Evolutionary conservation across 2,888 invertebrate genomes (phyloP).

Genomic region (Sinohyriopsis cumingii): DNA sequence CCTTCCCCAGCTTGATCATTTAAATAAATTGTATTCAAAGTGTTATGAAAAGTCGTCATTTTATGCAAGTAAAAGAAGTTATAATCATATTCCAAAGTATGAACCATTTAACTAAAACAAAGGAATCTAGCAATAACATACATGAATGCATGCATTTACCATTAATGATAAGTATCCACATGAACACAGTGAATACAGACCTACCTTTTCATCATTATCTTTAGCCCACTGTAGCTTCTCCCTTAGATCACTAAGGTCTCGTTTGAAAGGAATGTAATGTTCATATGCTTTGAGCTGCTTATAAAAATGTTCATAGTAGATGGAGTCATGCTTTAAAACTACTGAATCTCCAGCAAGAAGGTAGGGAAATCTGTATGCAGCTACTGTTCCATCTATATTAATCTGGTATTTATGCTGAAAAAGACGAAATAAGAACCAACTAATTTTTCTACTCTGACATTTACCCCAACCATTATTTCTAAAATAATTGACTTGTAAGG

Average conservation of each 20-base stretch:
- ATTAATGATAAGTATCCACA: background rate
- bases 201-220: constrained; percentile 67
- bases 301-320: constrained; percentile 97
- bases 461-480: background rate
- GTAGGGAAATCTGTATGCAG: constrained; percentile 95
- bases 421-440: constrained; percentile 33
- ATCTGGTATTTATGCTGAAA: constrained; percentile 95
- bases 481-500: background rate
- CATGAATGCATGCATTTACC: too few species aligned
- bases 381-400: constrained; percentile 96
- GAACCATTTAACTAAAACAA: too few species aligned
- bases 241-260: constrained; percentile 86
- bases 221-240: constrained; percentile 78
- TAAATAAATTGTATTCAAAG: too few species aligned
- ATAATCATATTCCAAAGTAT: too few species aligned
- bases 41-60: too few species aligned
- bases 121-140: too few species aligned
- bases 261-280: constrained; percentile 88
- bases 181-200: background rate
- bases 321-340: constrained; percentile 92
- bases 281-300: constrained; percentile 80
- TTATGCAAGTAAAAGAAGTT: too few species aligned
- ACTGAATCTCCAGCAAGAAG: constrained; percentile 89
- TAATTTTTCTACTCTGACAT: background rate
- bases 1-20: too few species aligned